phyloP scores from a whole-genome alignment of 2,797 vertebrate species.

The Thalassophryne amazonica region DNA sequence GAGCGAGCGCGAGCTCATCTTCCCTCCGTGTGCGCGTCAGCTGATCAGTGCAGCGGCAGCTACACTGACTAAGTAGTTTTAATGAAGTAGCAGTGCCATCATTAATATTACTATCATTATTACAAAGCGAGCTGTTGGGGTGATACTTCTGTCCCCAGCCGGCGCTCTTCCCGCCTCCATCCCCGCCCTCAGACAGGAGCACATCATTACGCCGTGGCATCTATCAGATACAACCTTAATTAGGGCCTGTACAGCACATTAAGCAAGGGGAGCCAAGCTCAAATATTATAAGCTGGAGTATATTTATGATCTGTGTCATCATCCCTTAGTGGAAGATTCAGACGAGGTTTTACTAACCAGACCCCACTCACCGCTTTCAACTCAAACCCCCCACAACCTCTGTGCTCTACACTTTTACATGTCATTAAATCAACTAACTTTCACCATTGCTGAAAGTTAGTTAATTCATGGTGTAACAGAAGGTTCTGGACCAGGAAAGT shows the following conservation, averaged over 20 bases:
- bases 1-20: too few species aligned
- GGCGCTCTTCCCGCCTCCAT: too few species aligned
- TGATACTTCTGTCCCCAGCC: slow-evolving; percentile 60
- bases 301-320: slow-evolving; percentile 83
- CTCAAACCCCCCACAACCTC: background rate
- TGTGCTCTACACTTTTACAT: background rate
- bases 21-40: too few species aligned
- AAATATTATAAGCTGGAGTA: slow-evolving; percentile 84
- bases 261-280: slow-evolving; percentile 77
- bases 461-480: too few species aligned
- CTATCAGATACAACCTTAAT: slow-evolving; percentile 83
- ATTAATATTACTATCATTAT: slow-evolving; percentile 72
- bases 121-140: slow-evolving; percentile 57
- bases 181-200: slow-evolving; percentile 61
- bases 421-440: background rate
- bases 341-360: slow-evolving; percentile 45
- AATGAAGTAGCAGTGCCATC: slow-evolving; percentile 64
- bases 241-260: slow-evolving; percentile 82
- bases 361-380: background rate
- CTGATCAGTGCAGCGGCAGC: slow-evolving; percentile 9
- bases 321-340: slow-evolving; percentile 71
- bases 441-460: too few species aligned
- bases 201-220: slow-evolving; percentile 79
- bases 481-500: too few species aligned
- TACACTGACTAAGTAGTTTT: slow-evolving; percentile 58